Evolutionary conservation across 2,113 vertebrate genomes (phyloP).

Genomic region (Pholis gunnellus): DNA sequence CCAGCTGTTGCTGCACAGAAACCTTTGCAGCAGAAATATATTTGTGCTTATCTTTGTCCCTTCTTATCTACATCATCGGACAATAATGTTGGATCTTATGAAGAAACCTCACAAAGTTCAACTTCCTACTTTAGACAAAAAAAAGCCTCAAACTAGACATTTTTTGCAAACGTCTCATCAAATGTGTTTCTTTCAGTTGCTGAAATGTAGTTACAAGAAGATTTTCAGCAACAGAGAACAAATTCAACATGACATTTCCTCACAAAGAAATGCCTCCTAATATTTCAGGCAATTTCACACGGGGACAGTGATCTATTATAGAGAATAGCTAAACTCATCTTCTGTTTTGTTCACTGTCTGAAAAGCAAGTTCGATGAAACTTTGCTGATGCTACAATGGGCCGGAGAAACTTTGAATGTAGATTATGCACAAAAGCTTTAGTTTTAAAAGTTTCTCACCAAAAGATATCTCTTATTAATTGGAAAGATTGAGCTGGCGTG

Average conservation of each 20-base stretch:
- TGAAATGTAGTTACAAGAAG: not conserved
- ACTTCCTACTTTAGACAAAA: not conserved
- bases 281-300: constrained; percentile 14
- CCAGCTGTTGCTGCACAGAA: not conserved
- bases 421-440: not conserved
- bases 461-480: not conserved
- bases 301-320: constrained; percentile 24
- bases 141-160: not conserved
- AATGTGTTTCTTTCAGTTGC: not conserved
- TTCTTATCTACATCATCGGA: not conserved
- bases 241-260: constrained; percentile 21
- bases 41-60: constrained; percentile 19
- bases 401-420: not conserved
- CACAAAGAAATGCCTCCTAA: not conserved
- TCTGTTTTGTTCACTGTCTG: not conserved
- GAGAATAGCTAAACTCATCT: not conserved
- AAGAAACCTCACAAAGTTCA: not conserved
- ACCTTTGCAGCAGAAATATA: constrained; percentile 4
- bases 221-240: constrained; percentile 15
- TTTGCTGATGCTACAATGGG: not conserved
- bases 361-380: not conserved
- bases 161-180: not conserved
- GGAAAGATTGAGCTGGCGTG: not conserved
- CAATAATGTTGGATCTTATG: not conserved
- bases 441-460: not conserved